These are phyloP conservation scores for Cephus sareptanus DNA, from an alignment of 2,888 invertebrate genomes.

Conservation along the genomic window DNA sequence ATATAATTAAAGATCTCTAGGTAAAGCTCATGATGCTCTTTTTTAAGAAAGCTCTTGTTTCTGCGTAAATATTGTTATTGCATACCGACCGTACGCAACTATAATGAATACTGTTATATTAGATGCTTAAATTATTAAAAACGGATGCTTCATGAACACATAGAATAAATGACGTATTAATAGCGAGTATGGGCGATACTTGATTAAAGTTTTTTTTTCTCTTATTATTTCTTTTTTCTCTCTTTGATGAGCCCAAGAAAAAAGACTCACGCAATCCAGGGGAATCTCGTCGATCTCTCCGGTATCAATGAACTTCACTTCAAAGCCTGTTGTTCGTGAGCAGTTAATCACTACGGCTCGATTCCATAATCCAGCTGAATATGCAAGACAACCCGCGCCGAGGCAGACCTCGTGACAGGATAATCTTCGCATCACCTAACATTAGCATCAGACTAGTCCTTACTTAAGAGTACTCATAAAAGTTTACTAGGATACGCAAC, in stretches of 20 bases:
- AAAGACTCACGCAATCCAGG: conserved; percentile 58
- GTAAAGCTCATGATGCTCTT: background rate
- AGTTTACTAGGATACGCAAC: background rate
- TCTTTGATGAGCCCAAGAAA: background rate
- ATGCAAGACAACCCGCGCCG: conserved; percentile 60
- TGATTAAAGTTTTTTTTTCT: background rate
- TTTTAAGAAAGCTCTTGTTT: background rate
- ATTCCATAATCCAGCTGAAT: conserved; percentile 53
- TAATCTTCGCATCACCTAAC: conserved; percentile 60
- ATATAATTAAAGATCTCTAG: background rate
- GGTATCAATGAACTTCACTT: conserved; percentile 60
- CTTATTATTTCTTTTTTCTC: background rate
- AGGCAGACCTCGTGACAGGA: conserved; percentile 54
- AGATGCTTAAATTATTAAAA: background rate
- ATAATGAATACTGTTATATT: background rate
- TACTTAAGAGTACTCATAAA: background rate
- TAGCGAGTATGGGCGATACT: background rate
- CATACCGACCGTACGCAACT: background rate
- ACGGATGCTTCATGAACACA: background rate
- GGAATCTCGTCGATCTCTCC: conserved; percentile 52
- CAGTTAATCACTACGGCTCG: conserved; percentile 56
- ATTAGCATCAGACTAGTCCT: conserved; percentile 39
- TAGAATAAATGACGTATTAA: background rate
- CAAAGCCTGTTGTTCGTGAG: conserved; percentile 42
- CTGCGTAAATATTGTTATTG: background rate